Conservation (phyloP, 2,113 vertebrate species). For the Anhinga anhinga region DNA sequence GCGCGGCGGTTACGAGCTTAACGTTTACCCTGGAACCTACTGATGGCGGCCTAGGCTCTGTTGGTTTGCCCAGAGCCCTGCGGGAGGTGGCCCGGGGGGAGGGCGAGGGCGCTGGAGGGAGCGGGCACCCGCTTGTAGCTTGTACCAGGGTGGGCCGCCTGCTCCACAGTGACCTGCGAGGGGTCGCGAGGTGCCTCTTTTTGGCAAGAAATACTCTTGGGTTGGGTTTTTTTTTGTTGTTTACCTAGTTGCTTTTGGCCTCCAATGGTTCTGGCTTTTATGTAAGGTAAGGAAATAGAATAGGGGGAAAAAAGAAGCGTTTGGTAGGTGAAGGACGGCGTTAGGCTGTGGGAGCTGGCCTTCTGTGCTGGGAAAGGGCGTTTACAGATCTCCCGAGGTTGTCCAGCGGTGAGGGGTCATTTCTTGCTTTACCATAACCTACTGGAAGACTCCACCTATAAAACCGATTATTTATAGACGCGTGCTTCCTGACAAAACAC, state of each 20-base stretch:
- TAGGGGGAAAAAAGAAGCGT: not conserved
- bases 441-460: not conserved
- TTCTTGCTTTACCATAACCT: not conserved
- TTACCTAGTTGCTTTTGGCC: not conserved
- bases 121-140: not conserved
- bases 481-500: fast-evolving
- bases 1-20: fast-evolving
- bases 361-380: not conserved
- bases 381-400: not conserved
- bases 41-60: fast-evolving
- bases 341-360: not conserved
- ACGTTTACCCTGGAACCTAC: not conserved
- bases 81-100: fast-evolving
- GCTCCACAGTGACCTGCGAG: not conserved
- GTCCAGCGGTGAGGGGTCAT: fast-evolving
- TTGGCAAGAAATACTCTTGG: not conserved
- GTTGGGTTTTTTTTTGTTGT: not conserved
- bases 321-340: not conserved
- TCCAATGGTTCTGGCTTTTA: not conserved
- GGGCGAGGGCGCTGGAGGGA: fast-evolving
- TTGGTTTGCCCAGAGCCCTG: not conserved
- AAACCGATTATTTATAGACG: not conserved
- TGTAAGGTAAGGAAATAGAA: not conserved
- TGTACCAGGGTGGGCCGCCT: not conserved
- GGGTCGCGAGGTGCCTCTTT: not conserved